Evolutionary conservation across 2,888 invertebrate genomes (phyloP).

Genomic region (Mythimna ferrago): DNA sequence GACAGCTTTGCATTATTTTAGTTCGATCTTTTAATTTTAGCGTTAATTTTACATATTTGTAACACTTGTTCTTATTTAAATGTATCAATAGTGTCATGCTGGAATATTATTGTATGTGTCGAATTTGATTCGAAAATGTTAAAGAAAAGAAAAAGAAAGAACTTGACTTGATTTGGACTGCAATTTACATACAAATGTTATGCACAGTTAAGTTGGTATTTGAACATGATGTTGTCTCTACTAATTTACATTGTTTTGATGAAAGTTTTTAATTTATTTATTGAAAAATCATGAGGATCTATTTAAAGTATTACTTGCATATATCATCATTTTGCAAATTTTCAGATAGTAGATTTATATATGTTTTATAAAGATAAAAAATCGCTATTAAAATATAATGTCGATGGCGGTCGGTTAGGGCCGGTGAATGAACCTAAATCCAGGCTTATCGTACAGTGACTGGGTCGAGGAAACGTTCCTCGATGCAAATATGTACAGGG

Average conservation of each 20-base stretch:
- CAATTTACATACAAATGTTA: constrained; percentile 2
- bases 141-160: too few species aligned
- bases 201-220: constrained; percentile 6
- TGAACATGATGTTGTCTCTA: not conserved
- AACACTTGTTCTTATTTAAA: not conserved
- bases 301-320: constrained; percentile 11
- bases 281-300: not conserved
- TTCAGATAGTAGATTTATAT: constrained; percentile 36
- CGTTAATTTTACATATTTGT: not conserved
- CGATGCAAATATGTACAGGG: constrained; percentile 70
- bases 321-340: constrained; percentile 17
- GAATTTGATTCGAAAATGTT: constrained; percentile 4
- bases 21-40: constrained; percentile 2
- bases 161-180: not conserved
- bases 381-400: constrained; percentile 58
- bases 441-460: constrained; percentile 78
- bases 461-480: constrained; percentile 71
- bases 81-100: not conserved
- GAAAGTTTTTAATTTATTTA: constrained; percentile 8
- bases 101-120: not conserved
- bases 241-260: constrained; percentile 19
- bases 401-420: constrained; percentile 57
- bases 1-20: not conserved
- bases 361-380: constrained; percentile 58
- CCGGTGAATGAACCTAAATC: constrained; percentile 79